phyloP scores from a whole-genome alignment of 2,888 invertebrate species.

The Bimastos eiseni region DNA sequence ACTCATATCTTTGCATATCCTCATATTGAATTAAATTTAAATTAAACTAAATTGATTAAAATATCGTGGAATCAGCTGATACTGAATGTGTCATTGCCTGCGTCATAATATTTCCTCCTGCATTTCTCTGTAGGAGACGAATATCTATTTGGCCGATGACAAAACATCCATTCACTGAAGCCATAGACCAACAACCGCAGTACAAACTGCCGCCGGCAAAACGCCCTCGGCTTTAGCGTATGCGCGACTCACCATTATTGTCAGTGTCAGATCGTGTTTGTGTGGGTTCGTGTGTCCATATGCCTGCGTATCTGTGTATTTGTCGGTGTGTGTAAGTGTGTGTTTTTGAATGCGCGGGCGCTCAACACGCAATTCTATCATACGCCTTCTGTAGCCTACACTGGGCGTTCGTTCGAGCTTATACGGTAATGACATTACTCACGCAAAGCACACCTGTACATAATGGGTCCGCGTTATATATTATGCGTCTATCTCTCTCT shows the following conservation, averaged over 20 bases:
- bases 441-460: constrained; percentile 21
- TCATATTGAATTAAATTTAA: not conserved
- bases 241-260: not conserved
- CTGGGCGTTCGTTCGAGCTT: not conserved
- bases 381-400: not conserved
- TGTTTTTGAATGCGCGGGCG: not conserved
- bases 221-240: not conserved
- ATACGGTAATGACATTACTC: constrained; percentile 13
- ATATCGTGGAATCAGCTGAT: not conserved
- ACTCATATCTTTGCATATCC: no score
- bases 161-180: not conserved
- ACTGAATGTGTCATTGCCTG: not conserved
- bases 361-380: not conserved
- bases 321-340: not conserved
- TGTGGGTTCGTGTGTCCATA: not conserved
- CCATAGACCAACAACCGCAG: not conserved
- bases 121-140: not conserved
- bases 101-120: not conserved
- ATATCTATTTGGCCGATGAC: not conserved
- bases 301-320: not conserved
- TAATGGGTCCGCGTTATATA: not conserved
- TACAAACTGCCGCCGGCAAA: not conserved
- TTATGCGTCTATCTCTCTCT: no score
- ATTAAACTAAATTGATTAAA: not conserved
- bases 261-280: not conserved